Evolutionary conservation across 2,113 vertebrate species (phyloP).

Genomic region (Tragelaphus strepsiceros): DNA sequence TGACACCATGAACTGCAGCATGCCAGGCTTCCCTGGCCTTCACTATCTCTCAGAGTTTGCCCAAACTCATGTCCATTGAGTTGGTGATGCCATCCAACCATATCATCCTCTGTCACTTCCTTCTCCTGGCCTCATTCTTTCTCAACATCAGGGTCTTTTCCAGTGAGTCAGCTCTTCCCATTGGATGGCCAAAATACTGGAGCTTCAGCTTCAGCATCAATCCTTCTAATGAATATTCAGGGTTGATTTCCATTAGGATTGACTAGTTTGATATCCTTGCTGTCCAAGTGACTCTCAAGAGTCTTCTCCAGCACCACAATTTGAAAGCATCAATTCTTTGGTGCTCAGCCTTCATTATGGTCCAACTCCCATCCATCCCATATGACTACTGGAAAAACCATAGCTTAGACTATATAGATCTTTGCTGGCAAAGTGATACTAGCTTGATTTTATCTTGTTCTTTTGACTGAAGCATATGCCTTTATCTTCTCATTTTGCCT

Average conservation of each 20-base stretch:
- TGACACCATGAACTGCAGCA: background rate
- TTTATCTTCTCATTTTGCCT: background rate
- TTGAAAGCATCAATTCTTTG: background rate
- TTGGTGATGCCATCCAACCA: background rate
- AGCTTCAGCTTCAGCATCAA: background rate
- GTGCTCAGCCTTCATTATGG: background rate
- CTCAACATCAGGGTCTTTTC: background rate
- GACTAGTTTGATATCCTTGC: background rate
- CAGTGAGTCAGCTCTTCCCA: background rate
- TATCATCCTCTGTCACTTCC: background rate
- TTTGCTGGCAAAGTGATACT: background rate
- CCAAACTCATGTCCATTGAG: background rate
- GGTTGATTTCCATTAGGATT: background rate
- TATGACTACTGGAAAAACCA: background rate
- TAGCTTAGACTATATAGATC: background rate
- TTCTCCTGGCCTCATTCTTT: background rate
- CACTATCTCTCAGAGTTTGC: background rate
- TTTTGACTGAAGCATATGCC: background rate
- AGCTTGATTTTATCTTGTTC: background rate
- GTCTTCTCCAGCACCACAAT: background rate
- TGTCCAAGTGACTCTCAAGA: background rate
- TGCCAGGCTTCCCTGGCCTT: background rate
- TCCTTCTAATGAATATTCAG: background rate
- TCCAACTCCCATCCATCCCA: background rate
- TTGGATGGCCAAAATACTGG: background rate